phyloP scores from a whole-genome alignment of 2,888 invertebrate genomes.

The Molanna angustata region DNA sequence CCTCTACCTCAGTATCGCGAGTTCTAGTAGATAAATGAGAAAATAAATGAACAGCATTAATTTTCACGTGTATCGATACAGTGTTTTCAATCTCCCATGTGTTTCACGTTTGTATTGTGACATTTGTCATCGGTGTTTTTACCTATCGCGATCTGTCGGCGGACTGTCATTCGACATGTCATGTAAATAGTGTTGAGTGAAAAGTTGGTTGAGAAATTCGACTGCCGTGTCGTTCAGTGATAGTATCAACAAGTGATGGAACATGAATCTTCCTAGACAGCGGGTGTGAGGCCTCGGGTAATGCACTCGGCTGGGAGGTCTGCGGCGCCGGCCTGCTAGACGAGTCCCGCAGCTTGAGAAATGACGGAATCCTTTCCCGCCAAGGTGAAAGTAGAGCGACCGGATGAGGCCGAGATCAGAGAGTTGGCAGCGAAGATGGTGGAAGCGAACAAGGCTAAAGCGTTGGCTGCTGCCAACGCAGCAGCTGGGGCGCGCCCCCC shows the following conservation, averaged over 20 bases:
- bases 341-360: constrained; percentile 29
- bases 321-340: constrained; percentile 3
- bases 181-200: constrained; percentile 27
- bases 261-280: not conserved
- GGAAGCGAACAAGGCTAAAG: constrained; percentile 66
- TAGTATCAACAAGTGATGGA: not conserved
- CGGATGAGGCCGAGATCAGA: constrained; percentile 84
- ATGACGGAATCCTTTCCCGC: constrained; percentile 38
- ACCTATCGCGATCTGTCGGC: constrained; percentile 20
- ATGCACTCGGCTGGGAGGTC: too few species aligned
- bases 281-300: too few species aligned
- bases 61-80: not conserved
- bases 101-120: constrained; percentile 13
- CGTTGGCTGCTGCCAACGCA: constrained; percentile 44
- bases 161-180: constrained; percentile 24
- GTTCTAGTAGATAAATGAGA: too few species aligned
- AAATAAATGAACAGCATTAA: too few species aligned
- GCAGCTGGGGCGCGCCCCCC: constrained; percentile 45
- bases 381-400: constrained; percentile 69
- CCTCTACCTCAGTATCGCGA: constrained; percentile 15
- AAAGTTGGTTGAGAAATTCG: too few species aligned
- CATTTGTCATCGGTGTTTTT: constrained; percentile 14
- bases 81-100: not conserved
- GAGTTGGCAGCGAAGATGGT: constrained; percentile 85
- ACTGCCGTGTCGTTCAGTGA: too few species aligned